Base-by-base conservation (phyloP, 2,797 vertebrate genomes). In the Pteronotus mesoamericanus region DNA sequence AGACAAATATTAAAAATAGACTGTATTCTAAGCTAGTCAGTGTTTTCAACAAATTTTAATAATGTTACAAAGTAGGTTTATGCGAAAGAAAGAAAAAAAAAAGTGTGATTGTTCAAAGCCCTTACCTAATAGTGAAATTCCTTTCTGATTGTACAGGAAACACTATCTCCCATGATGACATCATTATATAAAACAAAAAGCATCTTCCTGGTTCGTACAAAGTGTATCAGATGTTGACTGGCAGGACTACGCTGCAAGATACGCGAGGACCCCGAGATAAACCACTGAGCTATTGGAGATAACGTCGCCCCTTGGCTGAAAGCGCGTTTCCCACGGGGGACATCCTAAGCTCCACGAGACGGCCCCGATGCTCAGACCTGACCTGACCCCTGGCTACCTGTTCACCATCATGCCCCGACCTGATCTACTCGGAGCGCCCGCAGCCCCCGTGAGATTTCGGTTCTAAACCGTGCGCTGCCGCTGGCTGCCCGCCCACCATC, bases 1-100 rank as follows among this genome's bases (percentile, higher is more conserved):
- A 92, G 42, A 24, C 64, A 94, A 72, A 75, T 42, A 86, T 66
- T 89, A 80, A 93, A 94, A 84, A 82, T 71, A 95, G 32, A 46
- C 91, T 86, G 15, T 26, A 78, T 95, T 88, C n/a, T 32, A 59
- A 89, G n/a, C 10, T 74, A 80, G 51, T 64, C 72, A 87, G 9
- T 90, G 3, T 72, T 96, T 91, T 61, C 57, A 84, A 88, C 6
- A 91, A 34, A 37, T 84, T 74, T 89, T 83, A 90, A 74, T 69
- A 74, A 89, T 79, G 37, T 64, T 26, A 64, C 11, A 86, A 71
- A 46, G n/a, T 46, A 83, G 14, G 3, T 80, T 55, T 91, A 12
- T 89, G 29, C 75, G 4, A 46, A 44, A 55, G 1, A 82, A 85
- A 82, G 9, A 39, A 55, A 64, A 39, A 64, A 39, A 26, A 80